Evolutionary conservation across 2,888 invertebrate species (phyloP).

Genomic region (Ecliptopera silaceata): DNA sequence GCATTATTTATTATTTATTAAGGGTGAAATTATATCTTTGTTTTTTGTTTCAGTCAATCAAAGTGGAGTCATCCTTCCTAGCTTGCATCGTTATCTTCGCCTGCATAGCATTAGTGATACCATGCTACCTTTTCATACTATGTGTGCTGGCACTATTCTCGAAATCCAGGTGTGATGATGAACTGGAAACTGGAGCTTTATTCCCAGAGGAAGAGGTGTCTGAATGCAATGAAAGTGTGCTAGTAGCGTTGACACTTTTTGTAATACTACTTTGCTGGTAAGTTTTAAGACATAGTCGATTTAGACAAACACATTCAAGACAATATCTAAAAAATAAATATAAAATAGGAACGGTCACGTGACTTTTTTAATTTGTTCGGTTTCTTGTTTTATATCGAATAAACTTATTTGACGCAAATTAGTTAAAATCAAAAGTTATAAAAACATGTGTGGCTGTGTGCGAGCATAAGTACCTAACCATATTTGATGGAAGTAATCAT

Average conservation of each 20-base stretch:
- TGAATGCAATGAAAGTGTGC: conserved; percentile 67
- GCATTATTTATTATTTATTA: background rate
- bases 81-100: conserved; percentile 84
- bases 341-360: no score
- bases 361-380: no score
- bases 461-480: no score
- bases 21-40: background rate
- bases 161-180: conserved; percentile 63
- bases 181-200: conserved; percentile 69
- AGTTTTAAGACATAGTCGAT: conserved; percentile 39
- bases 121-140: conserved; percentile 76
- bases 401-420: no score
- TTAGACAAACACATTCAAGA: no score
- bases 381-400: no score
- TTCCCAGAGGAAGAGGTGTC: conserved; percentile 64
- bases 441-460: no score
- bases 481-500: no score
- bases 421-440: no score
- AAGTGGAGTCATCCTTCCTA: conserved; percentile 87
- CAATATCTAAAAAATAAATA: no score
- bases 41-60: conserved; percentile 82
- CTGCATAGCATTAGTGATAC: conserved; percentile 85
- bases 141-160: conserved; percentile 81
- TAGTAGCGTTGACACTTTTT: conserved; percentile 65
- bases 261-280: conserved; percentile 73